phyloP scores from a whole-genome alignment of 2,888 invertebrate genomes.

The Neoaliturus tenellus region DNA sequence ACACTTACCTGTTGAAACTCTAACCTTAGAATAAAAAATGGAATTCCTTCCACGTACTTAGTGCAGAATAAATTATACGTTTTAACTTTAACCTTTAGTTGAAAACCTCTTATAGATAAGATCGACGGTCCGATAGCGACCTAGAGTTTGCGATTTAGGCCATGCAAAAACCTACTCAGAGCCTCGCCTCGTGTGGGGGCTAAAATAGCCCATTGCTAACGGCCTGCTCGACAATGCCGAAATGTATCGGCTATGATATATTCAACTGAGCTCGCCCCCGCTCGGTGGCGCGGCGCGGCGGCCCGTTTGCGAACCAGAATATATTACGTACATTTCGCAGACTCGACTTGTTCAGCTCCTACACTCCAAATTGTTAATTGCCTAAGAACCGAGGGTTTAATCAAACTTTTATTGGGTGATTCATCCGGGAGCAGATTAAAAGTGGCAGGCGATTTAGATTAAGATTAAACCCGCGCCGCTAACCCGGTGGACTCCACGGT shows the following conservation, averaged over 20 bases:
- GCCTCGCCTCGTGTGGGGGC: constrained; percentile 15
- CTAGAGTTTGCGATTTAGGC: constrained; percentile 35
- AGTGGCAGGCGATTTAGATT: neutral
- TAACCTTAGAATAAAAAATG: too few relatives aligned
- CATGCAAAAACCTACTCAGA: constrained; percentile 32
- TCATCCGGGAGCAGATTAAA: constrained; percentile 5
- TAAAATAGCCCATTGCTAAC: constrained; percentile 46
- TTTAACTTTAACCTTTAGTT: too few relatives aligned
- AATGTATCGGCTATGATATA: constrained; percentile 22
- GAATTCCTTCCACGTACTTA: too few relatives aligned
- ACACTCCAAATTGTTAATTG: constrained; percentile 2
- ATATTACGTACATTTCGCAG: neutral
- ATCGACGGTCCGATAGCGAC: neutral
- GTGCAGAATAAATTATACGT: too few relatives aligned
- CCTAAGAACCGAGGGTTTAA: neutral
- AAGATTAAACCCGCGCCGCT: neutral
- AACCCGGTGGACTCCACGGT: neutral
- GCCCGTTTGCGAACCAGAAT: neutral
- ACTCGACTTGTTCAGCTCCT: neutral
- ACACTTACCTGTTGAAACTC: too few relatives aligned
- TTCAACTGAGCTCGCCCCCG: neutral
- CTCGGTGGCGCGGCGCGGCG: neutral
- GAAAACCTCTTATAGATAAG: too few relatives aligned
- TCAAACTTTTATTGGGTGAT: constrained; percentile 23
- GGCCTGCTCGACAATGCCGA: neutral